phyloP scores from a whole-genome alignment of 2,113 vertebrate genomes.

The Varanus komodoensis region DNA sequence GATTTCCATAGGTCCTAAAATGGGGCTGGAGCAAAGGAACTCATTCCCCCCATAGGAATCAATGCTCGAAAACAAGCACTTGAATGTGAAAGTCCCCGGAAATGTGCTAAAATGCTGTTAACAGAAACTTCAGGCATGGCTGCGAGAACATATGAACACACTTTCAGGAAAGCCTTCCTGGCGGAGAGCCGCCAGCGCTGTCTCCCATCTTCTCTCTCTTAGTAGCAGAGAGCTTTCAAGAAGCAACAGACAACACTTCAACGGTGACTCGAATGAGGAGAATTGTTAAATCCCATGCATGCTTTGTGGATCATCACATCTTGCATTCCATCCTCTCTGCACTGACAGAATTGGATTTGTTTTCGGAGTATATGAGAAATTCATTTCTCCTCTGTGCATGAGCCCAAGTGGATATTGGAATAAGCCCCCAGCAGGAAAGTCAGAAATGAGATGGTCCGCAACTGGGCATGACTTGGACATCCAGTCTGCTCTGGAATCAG shows the following conservation, averaged over 20 bases:
- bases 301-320: too few species aligned
- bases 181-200: not conserved
- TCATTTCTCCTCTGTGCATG: too few species aligned
- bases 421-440: too few species aligned
- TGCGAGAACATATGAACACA: not conserved
- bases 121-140: not conserved
- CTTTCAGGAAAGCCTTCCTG: not conserved
- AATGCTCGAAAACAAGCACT: not conserved
- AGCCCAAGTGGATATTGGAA: too few species aligned
- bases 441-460: too few species aligned
- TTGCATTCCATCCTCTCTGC: too few species aligned
- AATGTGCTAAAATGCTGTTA: not conserved
- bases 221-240: not conserved
- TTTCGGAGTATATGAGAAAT: too few species aligned
- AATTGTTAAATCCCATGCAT: too few species aligned
- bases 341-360: too few species aligned
- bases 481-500: too few species aligned
- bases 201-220: not conserved
- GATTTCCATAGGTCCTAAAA: not conserved
- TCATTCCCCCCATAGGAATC: not conserved
- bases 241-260: not conserved
- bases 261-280: not conserved
- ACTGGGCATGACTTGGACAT: too few species aligned
- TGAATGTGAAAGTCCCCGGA: conserved; percentile 6
- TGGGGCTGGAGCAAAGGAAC: not conserved